These are phyloP conservation scores for Plutomurus gul DNA, from an alignment of 1,140 invertebrate genomes.

Conservation along the genomic window DNA sequence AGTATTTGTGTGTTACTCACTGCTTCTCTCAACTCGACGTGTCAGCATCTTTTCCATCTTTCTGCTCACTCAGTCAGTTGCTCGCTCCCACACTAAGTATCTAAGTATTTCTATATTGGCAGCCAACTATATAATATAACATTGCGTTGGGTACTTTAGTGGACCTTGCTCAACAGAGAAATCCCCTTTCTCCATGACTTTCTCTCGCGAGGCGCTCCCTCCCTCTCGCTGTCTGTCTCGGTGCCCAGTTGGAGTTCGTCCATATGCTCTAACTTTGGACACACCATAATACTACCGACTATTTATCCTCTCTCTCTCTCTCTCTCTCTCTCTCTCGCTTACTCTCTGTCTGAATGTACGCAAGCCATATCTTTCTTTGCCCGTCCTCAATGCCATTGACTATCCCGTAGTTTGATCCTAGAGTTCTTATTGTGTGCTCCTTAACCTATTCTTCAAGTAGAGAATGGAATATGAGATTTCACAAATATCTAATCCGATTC, in stretches of 20 bases:
- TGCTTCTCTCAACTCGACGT: slow-evolving; percentile 33
- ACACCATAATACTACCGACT: too few relatives aligned
- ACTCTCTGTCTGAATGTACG: background rate
- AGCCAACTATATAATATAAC: background rate
- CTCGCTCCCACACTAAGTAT: background rate
- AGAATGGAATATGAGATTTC: too few relatives aligned
- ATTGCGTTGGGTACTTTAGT: background rate
- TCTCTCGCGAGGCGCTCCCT: background rate
- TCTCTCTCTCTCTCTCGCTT: background rate
- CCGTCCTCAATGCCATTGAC: too few relatives aligned
- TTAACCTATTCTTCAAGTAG: too few relatives aligned
- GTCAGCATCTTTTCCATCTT: slow-evolving; percentile 45
- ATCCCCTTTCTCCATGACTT: slow-evolving; percentile 32
- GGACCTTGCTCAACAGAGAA: background rate
- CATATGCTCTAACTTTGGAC: slow-evolving; percentile 28
- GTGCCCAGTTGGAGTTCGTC: slow-evolving; percentile 36
- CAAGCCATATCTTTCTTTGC: too few relatives aligned
- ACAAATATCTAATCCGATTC: too few relatives aligned
- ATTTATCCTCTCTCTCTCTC: background rate
- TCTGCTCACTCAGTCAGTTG: background rate
- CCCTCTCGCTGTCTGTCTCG: background rate
- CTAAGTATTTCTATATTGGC: slow-evolving; percentile 9
- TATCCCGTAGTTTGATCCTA: too few relatives aligned
- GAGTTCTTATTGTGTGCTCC: too few relatives aligned
- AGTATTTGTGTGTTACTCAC: too few relatives aligned